phyloP scores from a whole-genome alignment of 1,140 invertebrate species.

The Nilaparvata lugens region DNA sequence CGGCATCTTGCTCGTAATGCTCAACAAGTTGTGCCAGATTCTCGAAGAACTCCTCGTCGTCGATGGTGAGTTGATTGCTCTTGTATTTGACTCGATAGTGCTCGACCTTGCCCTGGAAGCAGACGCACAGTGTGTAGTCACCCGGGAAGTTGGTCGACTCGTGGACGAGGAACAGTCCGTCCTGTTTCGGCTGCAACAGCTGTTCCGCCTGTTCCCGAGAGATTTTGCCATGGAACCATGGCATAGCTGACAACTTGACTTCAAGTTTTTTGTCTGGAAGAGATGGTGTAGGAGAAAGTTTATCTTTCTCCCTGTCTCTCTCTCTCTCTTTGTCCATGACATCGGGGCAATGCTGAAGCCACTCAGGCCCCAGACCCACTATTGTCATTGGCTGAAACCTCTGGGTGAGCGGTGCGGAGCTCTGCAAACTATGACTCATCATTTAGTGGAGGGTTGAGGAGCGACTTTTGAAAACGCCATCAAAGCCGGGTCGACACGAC shows the following conservation, averaged over 20 bases:
- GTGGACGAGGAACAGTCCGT: slow-evolving; percentile 93
- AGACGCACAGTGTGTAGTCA: slow-evolving; percentile 97
- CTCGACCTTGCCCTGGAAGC: slow-evolving; percentile 82
- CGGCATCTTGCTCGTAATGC: slow-evolving; percentile 96
- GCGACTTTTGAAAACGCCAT: too few species aligned
- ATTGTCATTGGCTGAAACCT: slow-evolving; percentile 32
- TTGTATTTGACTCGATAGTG: slow-evolving; percentile 82
- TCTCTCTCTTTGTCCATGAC: slow-evolving; percentile 22
- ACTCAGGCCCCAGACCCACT: slow-evolving; percentile 28
- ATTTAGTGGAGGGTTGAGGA: too few species aligned
- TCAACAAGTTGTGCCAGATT: slow-evolving; percentile 90
- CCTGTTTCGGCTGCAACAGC: slow-evolving; percentile 65
- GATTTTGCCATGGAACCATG: slow-evolving; percentile 99
- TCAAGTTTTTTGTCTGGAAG: slow-evolving; percentile 45
- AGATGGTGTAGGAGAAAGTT: slow-evolving; percentile 27
- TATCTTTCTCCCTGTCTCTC: slow-evolving; percentile 20
- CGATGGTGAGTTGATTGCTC: slow-evolving; percentile 85
- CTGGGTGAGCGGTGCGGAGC: slow-evolving; percentile 14
- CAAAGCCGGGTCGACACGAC: too few species aligned
- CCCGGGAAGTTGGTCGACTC: slow-evolving; percentile 98
- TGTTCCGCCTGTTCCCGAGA: slow-evolving; percentile 88
- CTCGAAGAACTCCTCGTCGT: slow-evolving; percentile 97
- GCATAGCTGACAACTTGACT: slow-evolving; percentile 79
- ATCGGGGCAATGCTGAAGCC: slow-evolving; percentile 22
- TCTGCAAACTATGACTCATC: too few species aligned